phyloP scores from a whole-genome alignment of 2,113 vertebrate genomes.

The rat (Rattus norvegicus) region GRCr8 NC_086021.1:82555501-82556000 shows the following conservation, averaged over 20 bases:
- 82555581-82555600: background rate
- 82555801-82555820: background rate
- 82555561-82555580: background rate
- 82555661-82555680: background rate
- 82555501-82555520: background rate
- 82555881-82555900: conserved; percentile 47
- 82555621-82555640: background rate
- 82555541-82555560: no score
- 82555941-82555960: conserved; percentile 99
- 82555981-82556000: conserved; percentile 95
- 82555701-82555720: background rate
- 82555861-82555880: background rate
- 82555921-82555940: conserved; percentile 70
- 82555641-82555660: background rate
- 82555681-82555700: background rate
- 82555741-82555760: background rate
- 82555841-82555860: background rate
- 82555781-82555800: background rate
- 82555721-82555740: conserved; percentile 10
- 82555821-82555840: background rate
- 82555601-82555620: background rate
- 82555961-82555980: conserved; percentile 98
- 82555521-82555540: background rate
- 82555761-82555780: background rate
- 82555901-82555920: conserved; percentile 32